Base-by-base conservation (phyloP, 2,113 vertebrate genomes). In the Scytalopus superciliaris region DNA sequence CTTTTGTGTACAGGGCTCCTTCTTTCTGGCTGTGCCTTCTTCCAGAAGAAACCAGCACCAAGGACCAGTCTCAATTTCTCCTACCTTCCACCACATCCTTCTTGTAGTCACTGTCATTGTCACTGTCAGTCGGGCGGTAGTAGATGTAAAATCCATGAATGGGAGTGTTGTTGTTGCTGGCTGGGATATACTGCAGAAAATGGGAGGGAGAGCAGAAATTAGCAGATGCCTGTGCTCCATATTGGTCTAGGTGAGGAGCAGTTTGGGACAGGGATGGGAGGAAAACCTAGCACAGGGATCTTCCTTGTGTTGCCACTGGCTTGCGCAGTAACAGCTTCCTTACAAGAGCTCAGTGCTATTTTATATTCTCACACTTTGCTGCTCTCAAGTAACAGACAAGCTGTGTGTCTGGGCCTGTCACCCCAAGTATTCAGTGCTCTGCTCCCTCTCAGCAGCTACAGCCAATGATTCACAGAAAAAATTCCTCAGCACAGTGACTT, bases 31-130 rank as follows among this genome's bases (percentile, higher is more conserved):
- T 27, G 1, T 9, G 17, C 7, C 14, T 18, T 31, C 33, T 57
- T 44, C 74, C 25, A 70, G 55, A 3, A 82, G 53, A 62, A 39
- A 75, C 2, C 11, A 60, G 40, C 4, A 22, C n/a, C 16, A 64
- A 15, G 13, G 44, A 57, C 5, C 9, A 28, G 55, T 49, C 35
- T 35, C 55, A 24, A 1, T 5, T 40, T 66, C 47, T 78, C 97
- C 94, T 93, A 99, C 99, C 99, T 98, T 99, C 99, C 69, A 99
- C 99, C 94, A 99, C 98, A 1, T 99, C 99, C 96, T 99, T 99
- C 98, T 99, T 99, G 94, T 99, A 99, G 97, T 99, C 99, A 1
- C 99, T 99, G 97, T 99, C 99, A 5, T 99, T 99, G 97, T 99
- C 99, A 13, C 99, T 99, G 97, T 99, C 99, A 3, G 99, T 99